A percentile compares a stretch with the other conserved stretches of the same genome.
phyloP scores from a whole-genome alignment of 2,888 invertebrate genomes.

The Tipula lateralis region DNA sequence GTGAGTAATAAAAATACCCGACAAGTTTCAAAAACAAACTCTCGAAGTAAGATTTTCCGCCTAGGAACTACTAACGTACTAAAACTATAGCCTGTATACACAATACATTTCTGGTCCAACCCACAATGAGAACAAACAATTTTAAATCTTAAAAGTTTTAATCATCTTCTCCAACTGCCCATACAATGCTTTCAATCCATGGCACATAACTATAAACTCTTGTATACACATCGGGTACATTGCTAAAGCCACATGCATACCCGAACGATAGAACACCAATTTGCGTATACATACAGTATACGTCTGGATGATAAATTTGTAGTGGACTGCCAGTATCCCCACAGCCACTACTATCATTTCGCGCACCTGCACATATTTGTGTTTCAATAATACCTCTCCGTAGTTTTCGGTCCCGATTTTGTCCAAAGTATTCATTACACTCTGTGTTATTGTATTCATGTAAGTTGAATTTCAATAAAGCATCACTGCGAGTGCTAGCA shows the following conservation, averaged over 20 bases:
- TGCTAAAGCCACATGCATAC: constrained; percentile 43
- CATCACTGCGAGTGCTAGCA: constrained; percentile 41
- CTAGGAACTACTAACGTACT: no score
- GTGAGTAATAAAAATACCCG: no score
- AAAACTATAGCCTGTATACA: no score
- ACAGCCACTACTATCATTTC: constrained; percentile 33
- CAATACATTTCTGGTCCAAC: no score
- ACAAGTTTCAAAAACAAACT: no score
- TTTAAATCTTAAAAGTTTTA: neutral
- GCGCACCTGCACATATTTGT: constrained; percentile 33
- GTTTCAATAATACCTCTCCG: constrained; percentile 31
- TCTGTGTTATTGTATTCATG: constrained; percentile 34
- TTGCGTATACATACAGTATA: constrained; percentile 45
- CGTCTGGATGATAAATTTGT: constrained; percentile 38
- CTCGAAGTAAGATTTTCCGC: no score
- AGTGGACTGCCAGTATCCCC: constrained; percentile 60
- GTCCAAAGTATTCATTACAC: neutral
- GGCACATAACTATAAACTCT: constrained; percentile 50
- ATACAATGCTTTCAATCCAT: constrained; percentile 55
- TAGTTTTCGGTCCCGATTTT: neutral
- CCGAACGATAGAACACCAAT: constrained; percentile 50
- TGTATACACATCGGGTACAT: constrained; percentile 54
- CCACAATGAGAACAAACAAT: no score
- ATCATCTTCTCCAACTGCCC: constrained; percentile 40
- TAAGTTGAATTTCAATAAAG: constrained; percentile 53